phyloP scores from a whole-genome alignment of 2,113 vertebrate genomes.

The Notechis scutatus region DNA sequence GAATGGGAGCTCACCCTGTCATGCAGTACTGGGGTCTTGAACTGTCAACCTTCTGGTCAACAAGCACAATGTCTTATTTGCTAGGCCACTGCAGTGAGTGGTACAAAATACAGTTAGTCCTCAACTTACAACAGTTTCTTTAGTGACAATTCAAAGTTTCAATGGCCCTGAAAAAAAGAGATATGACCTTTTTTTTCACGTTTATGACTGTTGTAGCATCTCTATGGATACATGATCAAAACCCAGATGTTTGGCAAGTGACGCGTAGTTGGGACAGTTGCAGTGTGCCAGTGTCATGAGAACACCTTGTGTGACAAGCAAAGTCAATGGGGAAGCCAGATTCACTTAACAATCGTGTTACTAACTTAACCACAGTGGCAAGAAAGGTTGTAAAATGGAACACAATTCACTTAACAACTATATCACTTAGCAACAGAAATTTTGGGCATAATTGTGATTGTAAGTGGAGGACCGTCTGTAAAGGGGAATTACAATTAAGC shows the following conservation, averaged over 20 bases:
- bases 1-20: background rate
- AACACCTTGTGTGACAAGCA: background rate
- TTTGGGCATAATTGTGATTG: background rate
- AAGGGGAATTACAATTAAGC: background rate
- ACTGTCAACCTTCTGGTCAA: background rate
- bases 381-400: background rate
- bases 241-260: no score
- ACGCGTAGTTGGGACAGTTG: no score
- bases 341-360: background rate
- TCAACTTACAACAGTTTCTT: no score
- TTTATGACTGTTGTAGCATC: no score
- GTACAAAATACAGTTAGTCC: no score
- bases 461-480: background rate
- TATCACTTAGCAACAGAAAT: background rate
- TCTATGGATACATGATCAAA: no score
- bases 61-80: background rate
- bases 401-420: background rate
- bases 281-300: background rate
- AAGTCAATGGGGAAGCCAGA: background rate
- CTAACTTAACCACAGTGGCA: background rate
- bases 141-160: no score
- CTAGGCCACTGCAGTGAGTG: background rate
- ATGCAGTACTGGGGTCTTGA: background rate
- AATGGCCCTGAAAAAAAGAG: no score
- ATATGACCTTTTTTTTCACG: no score